Base-by-base conservation (phyloP, 2,797 vertebrate genomes). In the Manis javanica region DNA sequence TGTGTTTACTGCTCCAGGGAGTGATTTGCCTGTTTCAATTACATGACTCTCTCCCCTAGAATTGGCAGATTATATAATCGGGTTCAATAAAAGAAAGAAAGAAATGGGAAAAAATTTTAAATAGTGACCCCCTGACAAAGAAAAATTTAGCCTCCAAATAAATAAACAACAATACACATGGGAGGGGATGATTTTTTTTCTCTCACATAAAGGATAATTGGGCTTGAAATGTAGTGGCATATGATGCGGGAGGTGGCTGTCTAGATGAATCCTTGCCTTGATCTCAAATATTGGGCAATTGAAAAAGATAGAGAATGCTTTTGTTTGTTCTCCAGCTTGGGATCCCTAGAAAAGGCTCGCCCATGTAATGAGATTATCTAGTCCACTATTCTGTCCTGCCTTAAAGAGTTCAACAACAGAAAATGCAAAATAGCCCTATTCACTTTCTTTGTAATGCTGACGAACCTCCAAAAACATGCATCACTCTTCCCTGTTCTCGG, bases 341-440 rank as follows among this genome's bases (percentile, higher is more conserved):
- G 29, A 68, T 72, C 81, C 94, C 53, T 71, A 37, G 46, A 87
- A 83, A 90, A 95, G 97, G 64, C 78, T 93, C 89, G 10, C 91
- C 57, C 78, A 26, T 81, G 79, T 91, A 90, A 83, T 83, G 79
- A 96, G 68, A 85, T 92, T 93, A 95, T 63, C 90, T 10, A 23
- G 88, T 92, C 96, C 82, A 66, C 89, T 39, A 66, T 81, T 95
- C 42, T 71, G 14, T 81, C 92, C 78, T 72, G 31, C 39, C 69
- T 74, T 74, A 66, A 96, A 97, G 88, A 75, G 96, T 77, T 92
- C 57, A 93, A 75, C 89, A 49, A 18, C 26, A 66, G 51, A 95
- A 97, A 84, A 95, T 94, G 96, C 98, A 96, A 72, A 96, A 91
- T 84, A 91, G 95, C 86, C 94, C 94, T 16, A 42, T 97, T 97